Conservation (phyloP, 2,888 invertebrate species). For the Heteromyza rotundicornis region DNA sequence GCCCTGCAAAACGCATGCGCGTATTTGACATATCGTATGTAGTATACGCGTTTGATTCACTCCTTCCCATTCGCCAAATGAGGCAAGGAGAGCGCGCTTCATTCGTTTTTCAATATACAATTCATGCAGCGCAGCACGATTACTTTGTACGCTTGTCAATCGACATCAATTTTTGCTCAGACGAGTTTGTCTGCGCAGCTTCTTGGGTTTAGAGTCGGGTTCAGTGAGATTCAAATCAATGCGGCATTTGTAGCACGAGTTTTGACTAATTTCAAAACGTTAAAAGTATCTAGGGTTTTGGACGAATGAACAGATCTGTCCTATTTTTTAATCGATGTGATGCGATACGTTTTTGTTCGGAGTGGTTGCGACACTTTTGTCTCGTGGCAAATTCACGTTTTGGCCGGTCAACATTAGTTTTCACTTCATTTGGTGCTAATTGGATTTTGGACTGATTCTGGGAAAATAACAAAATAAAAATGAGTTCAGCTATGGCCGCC, state of each 20-base stretch:
- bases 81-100: neutral
- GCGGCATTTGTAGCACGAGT: constrained; percentile 31
- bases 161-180: neutral
- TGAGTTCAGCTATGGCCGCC: too few relatives aligned
- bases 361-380: too few relatives aligned
- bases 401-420: constrained; percentile 49
- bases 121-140: neutral
- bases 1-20: too few relatives aligned
- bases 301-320: too few relatives aligned
- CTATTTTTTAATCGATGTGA: too few relatives aligned
- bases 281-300: too few relatives aligned
- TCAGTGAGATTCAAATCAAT: neutral
- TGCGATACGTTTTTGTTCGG: too few relatives aligned
- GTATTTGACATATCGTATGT: too few relatives aligned
- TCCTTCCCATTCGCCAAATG: neutral
- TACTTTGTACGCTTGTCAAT: neutral
- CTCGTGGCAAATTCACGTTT: constrained; percentile 59
- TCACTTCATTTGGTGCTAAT: constrained; percentile 54
- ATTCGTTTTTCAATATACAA: too few relatives aligned
- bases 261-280: constrained; percentile 30
- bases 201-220: neutral
- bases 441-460: constrained; percentile 26
- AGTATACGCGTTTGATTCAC: neutral
- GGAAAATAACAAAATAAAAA: neutral
- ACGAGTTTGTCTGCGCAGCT: neutral